Evolutionary conservation across 2,888 invertebrate species (phyloP), one percentile per base, ranked within the genome.

Genomic region (Agrotis puta): DNA sequence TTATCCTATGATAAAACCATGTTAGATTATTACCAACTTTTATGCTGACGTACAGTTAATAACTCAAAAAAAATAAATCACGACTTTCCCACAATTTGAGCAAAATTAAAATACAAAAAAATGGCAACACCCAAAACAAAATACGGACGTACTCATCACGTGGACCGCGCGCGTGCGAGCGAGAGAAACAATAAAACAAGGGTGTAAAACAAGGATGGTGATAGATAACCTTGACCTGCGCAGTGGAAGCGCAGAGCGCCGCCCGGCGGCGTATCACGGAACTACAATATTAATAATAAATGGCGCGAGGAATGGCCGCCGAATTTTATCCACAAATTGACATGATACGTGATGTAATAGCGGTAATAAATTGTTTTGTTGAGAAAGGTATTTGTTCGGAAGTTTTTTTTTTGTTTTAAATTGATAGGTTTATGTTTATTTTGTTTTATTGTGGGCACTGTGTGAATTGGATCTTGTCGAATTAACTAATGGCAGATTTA

Each of bases 181-280:
- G 77, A 84, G 84, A 87, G 58, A 70, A 78, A 69, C 57, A 51
- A 56, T 72, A 68, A 77, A 77, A 77, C 74, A 74, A 74, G 74
- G 74, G 64, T 20, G 88, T 73, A 83, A 43, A 88, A 93, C 77
- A 80, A 88, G 84, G 91, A 92, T 74, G 70, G 81, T 53, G 27
- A 64, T 67, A 77, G 27, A 58, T 75, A 92, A 90, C 93, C 93
- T 94, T 93, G 94, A 93, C 93, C 93, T 92, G 93, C 92, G 93
- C 92, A 92, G 89, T 91, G 85, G 86, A 88, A 78, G 82, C 84
- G 81, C 72, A 81, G 72, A 88, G 81, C 88, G 89, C 89, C 84
- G 81, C 82, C 50, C 56, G 18, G 78, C 73, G 74, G 83, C 76
- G 86, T 82, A 76, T 78, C 72, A 64, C 82, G 73, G 83, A 87